A percentile compares a stretch with the other conserved stretches of the same genome.
phyloP scores from a whole-genome alignment of 2,113 vertebrate genomes.

The Sander vitreus region DNA sequence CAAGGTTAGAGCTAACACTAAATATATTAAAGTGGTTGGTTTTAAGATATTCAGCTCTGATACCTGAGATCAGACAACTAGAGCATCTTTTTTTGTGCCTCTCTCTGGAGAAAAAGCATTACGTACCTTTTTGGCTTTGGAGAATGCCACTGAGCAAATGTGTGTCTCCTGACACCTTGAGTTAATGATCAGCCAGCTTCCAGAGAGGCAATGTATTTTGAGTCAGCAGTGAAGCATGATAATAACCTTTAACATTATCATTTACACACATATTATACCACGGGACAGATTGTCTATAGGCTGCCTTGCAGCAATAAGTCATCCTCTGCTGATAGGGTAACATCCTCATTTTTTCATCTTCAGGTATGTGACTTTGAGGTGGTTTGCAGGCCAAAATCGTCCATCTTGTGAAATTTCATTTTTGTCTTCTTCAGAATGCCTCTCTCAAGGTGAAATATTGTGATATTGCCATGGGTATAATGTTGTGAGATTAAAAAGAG shows the following conservation, averaged over 20 bases:
- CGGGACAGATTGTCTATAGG: conserved; percentile 79
- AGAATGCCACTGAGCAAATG: conserved; percentile 78
- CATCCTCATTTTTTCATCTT: conserved; percentile 61
- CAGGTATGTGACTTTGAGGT: conserved; percentile 76
- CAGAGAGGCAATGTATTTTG: conserved; percentile 72
- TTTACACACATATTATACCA: conserved; percentile 79
- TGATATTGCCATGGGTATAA: conserved; percentile 54
- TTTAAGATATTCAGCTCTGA: conserved; percentile 50
- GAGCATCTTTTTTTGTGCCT: conserved; percentile 27
- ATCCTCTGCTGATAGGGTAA: conserved; percentile 68
- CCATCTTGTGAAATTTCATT: conserved; percentile 76
- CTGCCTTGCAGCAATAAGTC: conserved; percentile 73
- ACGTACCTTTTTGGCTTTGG: conserved; percentile 66
- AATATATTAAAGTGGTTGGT: conserved; percentile 23
- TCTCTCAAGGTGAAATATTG: conserved; percentile 77
- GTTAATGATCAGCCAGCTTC: conserved; percentile 80
- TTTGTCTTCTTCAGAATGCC: conserved; percentile 64
- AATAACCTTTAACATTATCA: conserved; percentile 84
- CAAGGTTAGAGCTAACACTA: conserved; percentile 62
- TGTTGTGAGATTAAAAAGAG: conserved; percentile 66
- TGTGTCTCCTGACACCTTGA: conserved; percentile 79
- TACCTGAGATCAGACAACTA: conserved; percentile 43
- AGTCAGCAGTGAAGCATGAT: conserved; percentile 76
- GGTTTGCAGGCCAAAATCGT: conserved; percentile 68
- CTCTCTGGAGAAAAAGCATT: conserved; percentile 43